Conservation (phyloP, 2,113 vertebrate genomes). For the Vombatus ursinus region DNA sequence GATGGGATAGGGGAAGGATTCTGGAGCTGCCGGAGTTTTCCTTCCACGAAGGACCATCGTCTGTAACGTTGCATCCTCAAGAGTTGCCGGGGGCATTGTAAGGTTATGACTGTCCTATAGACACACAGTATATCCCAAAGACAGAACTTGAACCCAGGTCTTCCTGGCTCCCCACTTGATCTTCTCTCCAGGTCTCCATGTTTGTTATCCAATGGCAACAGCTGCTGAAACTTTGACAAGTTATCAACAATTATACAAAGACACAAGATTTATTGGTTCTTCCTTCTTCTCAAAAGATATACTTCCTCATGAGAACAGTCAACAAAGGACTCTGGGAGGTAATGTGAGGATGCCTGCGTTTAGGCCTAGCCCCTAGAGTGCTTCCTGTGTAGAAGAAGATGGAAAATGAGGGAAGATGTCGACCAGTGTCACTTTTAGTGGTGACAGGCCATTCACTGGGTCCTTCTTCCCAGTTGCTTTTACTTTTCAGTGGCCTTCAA, state of each 20-base stretch:
- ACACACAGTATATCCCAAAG: conserved; percentile 42
- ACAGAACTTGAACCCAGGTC: too few species aligned
- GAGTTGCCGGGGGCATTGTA: not conserved
- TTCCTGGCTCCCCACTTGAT: too few species aligned
- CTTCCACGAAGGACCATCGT: not conserved
- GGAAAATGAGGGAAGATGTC: not conserved
- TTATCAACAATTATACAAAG: conserved; percentile 50
- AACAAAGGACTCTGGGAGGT: not conserved
- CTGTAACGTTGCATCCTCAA: conserved; percentile 56
- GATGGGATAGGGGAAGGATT: too few species aligned
- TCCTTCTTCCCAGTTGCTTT: conserved; percentile 15
- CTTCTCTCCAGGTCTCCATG: too few species aligned
- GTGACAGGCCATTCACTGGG: not conserved
- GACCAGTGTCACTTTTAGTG: not conserved
- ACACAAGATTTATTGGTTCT: conserved; percentile 23
- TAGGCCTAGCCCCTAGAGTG: conserved; percentile 28
- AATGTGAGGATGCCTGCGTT: conserved; percentile 36
- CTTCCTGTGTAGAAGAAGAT: not conserved
- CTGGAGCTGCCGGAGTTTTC: too few species aligned
- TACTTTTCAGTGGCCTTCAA: conserved; percentile 24
- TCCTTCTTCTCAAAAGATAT: conserved; percentile 41
- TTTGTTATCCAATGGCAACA: conserved; percentile 14
- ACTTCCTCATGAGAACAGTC: not conserved
- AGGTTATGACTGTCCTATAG: conserved; percentile 47
- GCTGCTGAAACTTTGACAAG: conserved; percentile 46